phyloP scores from a whole-genome alignment of 2,113 vertebrate genomes.

The Dasyurus viverrinus region DNA sequence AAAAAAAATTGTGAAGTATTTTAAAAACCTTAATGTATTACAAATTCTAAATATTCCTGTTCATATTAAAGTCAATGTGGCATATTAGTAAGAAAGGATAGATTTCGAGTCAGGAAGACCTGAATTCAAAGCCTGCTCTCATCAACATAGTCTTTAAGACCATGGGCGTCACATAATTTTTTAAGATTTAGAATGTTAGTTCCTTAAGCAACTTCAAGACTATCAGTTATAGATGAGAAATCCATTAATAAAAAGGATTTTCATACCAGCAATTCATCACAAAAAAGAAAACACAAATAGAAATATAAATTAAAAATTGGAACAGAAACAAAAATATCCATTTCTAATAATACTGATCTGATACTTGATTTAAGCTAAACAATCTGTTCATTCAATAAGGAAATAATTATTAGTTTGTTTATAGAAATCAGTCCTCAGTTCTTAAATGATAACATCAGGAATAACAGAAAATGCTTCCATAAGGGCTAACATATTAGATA shows the following conservation, averaged over 20 bases:
- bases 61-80: not conserved
- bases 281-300: not conserved
- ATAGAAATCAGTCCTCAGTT: no score
- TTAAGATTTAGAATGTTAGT: not conserved
- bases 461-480: not conserved
- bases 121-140: not conserved
- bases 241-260: not conserved
- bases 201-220: not conserved
- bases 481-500: rapidly evolving
- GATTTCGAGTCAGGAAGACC: not conserved
- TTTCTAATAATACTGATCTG: not conserved
- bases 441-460: no score
- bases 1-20: not conserved
- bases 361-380: not conserved
- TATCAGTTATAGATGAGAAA: not conserved
- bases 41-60: not conserved
- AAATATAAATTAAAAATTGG: not conserved
- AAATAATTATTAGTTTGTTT: no score
- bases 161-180: not conserved
- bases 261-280: not conserved
- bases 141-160: not conserved
- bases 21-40: not conserved
- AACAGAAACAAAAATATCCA: not conserved
- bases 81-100: not conserved
- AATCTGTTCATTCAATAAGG: no score